These are phyloP conservation scores for Ondatra zibethicus DNA, from an alignment of 2,113 vertebrate genomes.

Conservation along the genomic window DNA sequence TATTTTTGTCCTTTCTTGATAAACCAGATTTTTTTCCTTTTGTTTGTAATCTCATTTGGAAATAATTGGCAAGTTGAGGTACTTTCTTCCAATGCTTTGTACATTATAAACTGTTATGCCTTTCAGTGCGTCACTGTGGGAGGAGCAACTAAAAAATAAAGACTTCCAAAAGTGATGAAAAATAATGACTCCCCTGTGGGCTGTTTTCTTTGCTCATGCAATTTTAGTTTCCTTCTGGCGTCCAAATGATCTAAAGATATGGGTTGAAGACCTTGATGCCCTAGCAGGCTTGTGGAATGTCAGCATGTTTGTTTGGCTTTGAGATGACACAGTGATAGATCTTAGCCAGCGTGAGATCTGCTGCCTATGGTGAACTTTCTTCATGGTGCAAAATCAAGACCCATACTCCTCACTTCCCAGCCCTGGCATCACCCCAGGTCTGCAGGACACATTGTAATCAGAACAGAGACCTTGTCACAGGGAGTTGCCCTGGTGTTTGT, in stretches of 20 bases:
- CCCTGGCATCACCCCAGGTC: background rate
- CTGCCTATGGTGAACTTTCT: background rate
- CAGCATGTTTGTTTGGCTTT: background rate
- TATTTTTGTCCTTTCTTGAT: conserved; percentile 93
- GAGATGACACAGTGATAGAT: conserved; percentile 49
- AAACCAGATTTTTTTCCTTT: conserved; percentile 93
- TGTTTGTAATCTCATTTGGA: conserved; percentile 99
- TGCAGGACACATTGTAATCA: background rate
- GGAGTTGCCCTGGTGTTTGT: background rate
- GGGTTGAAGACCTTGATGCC: conserved; percentile 2
- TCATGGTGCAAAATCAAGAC: background rate
- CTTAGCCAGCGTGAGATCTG: background rate
- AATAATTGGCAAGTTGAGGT: conserved; percentile 99
- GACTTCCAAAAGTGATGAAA: conserved; percentile 92
- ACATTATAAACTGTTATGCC: conserved; percentile 99
- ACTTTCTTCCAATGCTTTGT: conserved; percentile 99
- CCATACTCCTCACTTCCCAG: rapidly evolving
- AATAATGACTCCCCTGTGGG: conserved; percentile 61
- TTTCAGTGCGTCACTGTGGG: conserved; percentile 99
- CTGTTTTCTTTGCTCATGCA: conserved; percentile 55
- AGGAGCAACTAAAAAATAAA: conserved; percentile 99
- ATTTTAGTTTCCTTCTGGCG: conserved; percentile 7
- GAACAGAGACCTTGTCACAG: background rate
- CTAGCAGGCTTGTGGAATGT: background rate
- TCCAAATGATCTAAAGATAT: conserved; percentile 56